A percentile compares a stretch with the other conserved stretches of the same genome.
Conservation (phyloP, 2,888 invertebrate species). For the Alviniconcha strummeri region DNA sequence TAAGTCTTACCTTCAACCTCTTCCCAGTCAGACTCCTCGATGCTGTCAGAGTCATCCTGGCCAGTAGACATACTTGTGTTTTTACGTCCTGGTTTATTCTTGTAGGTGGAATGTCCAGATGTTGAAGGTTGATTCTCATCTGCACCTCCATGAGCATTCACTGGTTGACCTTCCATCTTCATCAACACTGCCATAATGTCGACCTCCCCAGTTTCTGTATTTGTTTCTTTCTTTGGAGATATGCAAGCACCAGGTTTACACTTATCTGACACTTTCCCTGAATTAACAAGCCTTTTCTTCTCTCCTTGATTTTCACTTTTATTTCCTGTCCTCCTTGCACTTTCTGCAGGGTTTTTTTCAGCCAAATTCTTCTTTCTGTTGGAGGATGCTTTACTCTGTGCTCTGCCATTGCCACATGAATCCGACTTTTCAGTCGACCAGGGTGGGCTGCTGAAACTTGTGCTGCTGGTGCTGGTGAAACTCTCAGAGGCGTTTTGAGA, state of each 20-base stretch:
- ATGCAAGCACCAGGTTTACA: neutral
- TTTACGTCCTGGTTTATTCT: neutral
- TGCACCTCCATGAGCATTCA: no score
- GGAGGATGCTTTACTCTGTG: neutral
- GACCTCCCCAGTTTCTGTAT: neutral
- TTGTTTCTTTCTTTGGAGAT: neutral
- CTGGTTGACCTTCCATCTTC: constrained; percentile 39
- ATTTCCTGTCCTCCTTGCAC: neutral
- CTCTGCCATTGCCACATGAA: neutral
- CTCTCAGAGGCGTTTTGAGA: neutral
- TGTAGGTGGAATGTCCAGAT: neutral
- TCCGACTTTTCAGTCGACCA: neutral
- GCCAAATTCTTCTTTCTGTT: neutral
- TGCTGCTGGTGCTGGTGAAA: neutral
- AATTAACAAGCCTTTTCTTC: neutral
- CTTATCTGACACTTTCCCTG: neutral
- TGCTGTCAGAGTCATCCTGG: constrained; percentile 12
- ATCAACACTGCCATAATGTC: constrained; percentile 38
- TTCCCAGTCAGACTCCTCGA: constrained; percentile 41
- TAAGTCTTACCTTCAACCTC: constrained; percentile 38
- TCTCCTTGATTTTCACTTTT: neutral
- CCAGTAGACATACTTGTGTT: neutral
- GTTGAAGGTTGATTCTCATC: neutral
- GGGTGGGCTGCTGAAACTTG: neutral
- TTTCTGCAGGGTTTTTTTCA: neutral